Conservation (phyloP, 1,140 invertebrate species). For the Drosophila orosa region DNA sequence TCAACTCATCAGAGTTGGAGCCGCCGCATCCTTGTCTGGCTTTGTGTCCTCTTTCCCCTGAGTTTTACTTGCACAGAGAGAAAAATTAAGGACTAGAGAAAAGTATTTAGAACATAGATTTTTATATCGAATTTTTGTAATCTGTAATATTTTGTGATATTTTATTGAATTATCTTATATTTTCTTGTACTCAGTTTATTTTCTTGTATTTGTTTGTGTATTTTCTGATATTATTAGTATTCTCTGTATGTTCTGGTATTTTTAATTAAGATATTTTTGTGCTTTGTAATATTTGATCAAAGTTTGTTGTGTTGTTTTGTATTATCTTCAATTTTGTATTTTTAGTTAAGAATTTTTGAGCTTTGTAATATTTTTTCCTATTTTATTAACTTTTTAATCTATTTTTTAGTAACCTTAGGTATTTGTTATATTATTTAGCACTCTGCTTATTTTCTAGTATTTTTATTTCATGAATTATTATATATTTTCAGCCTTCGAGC, state of each 20-base stretch:
- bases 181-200: not conserved
- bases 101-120: too few species aligned
- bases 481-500: not conserved
- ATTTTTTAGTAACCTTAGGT: not conserved
- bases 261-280: not conserved
- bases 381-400: not conserved
- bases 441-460: not conserved
- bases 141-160: not conserved
- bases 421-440: not conserved
- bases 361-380: not conserved
- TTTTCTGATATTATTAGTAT: not conserved
- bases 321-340: too few species aligned
- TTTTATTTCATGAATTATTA: too few species aligned
- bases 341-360: too few species aligned
- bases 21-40: slow-evolving; percentile 43
- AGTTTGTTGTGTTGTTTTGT: too few species aligned
- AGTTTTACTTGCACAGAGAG: not conserved
- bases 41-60: slow-evolving; percentile 2
- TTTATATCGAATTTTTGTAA: too few species aligned
- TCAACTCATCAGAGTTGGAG: slow-evolving; percentile 34
- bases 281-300: not conserved
- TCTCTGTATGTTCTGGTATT: not conserved
- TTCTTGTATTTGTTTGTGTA: not conserved
- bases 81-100: not conserved
- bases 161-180: not conserved